Evolutionary conservation across 2,888 invertebrate species (phyloP).

Genomic region (Drosophila merina): DNA sequence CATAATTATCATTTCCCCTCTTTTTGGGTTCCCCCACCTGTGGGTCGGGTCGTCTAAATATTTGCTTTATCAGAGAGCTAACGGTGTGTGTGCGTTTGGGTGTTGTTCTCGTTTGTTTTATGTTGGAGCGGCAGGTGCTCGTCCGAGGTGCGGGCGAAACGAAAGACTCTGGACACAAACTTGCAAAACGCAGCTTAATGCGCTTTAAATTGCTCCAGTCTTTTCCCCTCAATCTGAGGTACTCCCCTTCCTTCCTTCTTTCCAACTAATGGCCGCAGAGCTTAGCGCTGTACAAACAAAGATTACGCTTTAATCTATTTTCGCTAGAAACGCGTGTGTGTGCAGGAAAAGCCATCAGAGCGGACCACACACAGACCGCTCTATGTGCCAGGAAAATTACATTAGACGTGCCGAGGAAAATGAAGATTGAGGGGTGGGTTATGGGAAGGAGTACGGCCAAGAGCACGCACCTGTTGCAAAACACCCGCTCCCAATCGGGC

Average conservation of each 20-base stretch:
- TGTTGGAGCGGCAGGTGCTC: constrained; percentile 35
- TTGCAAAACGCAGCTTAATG: constrained; percentile 72
- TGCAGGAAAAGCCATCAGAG: constrained; percentile 28
- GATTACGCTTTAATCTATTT: constrained; percentile 80
- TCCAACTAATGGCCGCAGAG: constrained; percentile 67
- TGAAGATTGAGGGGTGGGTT: neutral
- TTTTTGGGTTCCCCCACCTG: constrained; percentile 27
- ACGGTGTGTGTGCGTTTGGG: constrained; percentile 24
- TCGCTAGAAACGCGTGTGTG: constrained; percentile 36
- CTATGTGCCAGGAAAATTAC: constrained; percentile 70
- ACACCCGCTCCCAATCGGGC: constrained; percentile 4
- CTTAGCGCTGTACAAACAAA: constrained; percentile 79
- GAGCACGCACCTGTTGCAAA: constrained; percentile 53
- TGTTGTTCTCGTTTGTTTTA: constrained; percentile 11
- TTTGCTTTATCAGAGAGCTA: constrained; percentile 41
- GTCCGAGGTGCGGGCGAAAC: constrained; percentile 41
- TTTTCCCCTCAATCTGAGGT: neutral
- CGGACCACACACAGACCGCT: constrained; percentile 39
- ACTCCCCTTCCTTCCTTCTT: constrained; percentile 2
- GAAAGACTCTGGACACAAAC: constrained; percentile 74
- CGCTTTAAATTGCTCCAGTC: constrained; percentile 71
- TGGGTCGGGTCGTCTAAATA: constrained; percentile 8
- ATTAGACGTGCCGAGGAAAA: constrained; percentile 60
- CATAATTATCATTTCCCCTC: constrained; percentile 77
- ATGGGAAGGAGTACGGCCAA: neutral